Conservation (phyloP, 2,888 invertebrate species). For the Amiota communis region DNA sequence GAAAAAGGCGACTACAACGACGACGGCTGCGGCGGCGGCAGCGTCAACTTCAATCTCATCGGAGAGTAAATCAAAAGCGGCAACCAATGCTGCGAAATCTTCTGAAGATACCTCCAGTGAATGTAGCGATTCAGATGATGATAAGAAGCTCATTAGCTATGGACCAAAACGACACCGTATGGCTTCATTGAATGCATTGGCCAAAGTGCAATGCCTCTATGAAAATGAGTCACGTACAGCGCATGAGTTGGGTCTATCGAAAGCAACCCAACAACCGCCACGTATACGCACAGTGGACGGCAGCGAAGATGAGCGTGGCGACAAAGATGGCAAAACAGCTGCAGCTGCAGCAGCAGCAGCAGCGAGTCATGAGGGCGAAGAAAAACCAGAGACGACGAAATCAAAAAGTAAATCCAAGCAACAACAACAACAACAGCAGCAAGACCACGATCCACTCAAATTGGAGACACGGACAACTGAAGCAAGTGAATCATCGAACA, state of each 20-base stretch:
- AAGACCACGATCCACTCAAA: constrained; percentile 49
- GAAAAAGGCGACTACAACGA: constrained; percentile 18
- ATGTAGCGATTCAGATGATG: constrained; percentile 68
- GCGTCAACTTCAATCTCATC: constrained; percentile 5
- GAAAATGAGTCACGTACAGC: constrained; percentile 89
- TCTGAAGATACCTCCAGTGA: constrained; percentile 46
- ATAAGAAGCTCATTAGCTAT: constrained; percentile 67
- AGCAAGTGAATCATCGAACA: background rate
- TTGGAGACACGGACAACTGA: background rate
- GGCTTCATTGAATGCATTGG: constrained; percentile 90
- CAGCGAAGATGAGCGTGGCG: constrained; percentile 74
- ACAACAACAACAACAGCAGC: constrained; percentile 24
- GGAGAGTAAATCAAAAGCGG: constrained; percentile 28
- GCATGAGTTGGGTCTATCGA: constrained; percentile 77
- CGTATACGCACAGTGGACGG: constrained; percentile 71
- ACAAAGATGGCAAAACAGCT: constrained; percentile 36
- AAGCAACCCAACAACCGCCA: constrained; percentile 73
- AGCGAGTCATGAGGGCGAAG: constrained; percentile 33
- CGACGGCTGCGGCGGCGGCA: constrained; percentile 13
- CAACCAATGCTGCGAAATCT: constrained; percentile 21
- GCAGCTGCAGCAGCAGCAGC: background rate
- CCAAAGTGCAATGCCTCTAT: constrained; percentile 92
- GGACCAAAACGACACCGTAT: constrained; percentile 89
- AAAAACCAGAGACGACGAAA: constrained; percentile 33
- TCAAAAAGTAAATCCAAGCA: constrained; percentile 27